phyloP scores from a whole-genome alignment of 2,113 vertebrate genomes.

The Bubo blakistoni region DNA sequence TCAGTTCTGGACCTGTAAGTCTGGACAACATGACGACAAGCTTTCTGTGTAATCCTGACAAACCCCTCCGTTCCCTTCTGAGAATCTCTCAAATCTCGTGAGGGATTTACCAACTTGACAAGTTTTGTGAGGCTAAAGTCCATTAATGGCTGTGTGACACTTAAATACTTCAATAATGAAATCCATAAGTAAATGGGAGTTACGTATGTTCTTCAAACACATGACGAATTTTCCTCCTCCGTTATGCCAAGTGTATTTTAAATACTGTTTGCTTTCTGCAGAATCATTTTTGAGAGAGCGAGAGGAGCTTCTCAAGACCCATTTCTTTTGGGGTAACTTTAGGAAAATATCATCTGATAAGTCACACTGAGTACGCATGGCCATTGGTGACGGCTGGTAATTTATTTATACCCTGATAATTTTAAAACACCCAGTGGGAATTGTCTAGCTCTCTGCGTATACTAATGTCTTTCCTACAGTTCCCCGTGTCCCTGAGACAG shows the following conservation, averaged over 20 bases:
- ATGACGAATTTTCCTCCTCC: not conserved
- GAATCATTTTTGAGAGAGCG: not conserved
- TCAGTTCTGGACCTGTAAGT: not conserved
- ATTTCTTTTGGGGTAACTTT: not conserved
- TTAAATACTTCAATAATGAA: not conserved
- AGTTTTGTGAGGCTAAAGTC: conserved; percentile 10
- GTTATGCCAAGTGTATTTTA: not conserved
- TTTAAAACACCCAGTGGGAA: conserved; percentile 28
- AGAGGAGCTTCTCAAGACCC: not conserved
- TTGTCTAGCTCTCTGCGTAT: not conserved
- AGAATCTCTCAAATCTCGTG: not conserved
- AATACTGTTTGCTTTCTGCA: not conserved
- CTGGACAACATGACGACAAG: not conserved
- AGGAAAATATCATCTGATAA: not conserved
- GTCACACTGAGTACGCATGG: not conserved
- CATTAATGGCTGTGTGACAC: not conserved
- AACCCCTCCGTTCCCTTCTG: not conserved
- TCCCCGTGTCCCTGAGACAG: not conserved
- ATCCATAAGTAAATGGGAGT: not conserved
- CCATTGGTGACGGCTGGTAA: not conserved
- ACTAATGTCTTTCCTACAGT: not conserved
- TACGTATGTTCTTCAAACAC: not conserved
- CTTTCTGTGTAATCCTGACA: not conserved
- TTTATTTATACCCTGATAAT: conserved; percentile 36
- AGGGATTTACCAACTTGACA: not conserved